phyloP scores from a whole-genome alignment of 2,797 vertebrate genomes.

The Rhynchotus rufescens region DNA sequence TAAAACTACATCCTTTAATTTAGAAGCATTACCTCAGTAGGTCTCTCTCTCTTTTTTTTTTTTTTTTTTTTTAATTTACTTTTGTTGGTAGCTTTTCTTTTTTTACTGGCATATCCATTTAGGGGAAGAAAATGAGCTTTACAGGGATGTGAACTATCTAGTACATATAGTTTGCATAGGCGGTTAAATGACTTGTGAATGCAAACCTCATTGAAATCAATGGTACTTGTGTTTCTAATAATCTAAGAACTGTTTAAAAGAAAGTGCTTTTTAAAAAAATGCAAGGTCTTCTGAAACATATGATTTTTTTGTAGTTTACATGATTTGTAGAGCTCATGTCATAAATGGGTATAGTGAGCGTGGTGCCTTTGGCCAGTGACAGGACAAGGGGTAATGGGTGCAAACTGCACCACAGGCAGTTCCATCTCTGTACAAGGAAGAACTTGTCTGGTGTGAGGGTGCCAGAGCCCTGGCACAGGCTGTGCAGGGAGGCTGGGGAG shows the following conservation, averaged over 20 bases:
- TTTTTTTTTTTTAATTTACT: not conserved
- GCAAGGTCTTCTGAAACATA: not conserved
- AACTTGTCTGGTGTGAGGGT: no score
- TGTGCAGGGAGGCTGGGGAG: no score
- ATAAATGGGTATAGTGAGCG: rapidly evolving
- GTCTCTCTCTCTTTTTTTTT: not conserved
- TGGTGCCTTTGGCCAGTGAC: not conserved
- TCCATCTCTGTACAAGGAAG: no score
- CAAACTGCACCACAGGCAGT: no score
- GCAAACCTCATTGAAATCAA: not conserved
- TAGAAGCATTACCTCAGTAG: not conserved
- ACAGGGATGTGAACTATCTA: not conserved
- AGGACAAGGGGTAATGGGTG: no score
- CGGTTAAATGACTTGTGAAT: not conserved
- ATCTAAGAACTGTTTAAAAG: not conserved
- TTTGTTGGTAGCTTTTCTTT: not conserved
- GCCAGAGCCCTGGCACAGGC: no score
- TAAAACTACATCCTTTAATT: not conserved
- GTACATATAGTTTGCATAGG: not conserved
- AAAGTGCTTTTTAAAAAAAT: not conserved
- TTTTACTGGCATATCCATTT: not conserved
- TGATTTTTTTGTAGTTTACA: not conserved
- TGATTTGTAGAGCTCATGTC: rapidly evolving
- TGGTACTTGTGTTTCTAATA: not conserved
- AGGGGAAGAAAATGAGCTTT: not conserved